Evolutionary conservation across 2,113 vertebrate genomes (phyloP).

Genomic region (Microcebus jonahi): DNA sequence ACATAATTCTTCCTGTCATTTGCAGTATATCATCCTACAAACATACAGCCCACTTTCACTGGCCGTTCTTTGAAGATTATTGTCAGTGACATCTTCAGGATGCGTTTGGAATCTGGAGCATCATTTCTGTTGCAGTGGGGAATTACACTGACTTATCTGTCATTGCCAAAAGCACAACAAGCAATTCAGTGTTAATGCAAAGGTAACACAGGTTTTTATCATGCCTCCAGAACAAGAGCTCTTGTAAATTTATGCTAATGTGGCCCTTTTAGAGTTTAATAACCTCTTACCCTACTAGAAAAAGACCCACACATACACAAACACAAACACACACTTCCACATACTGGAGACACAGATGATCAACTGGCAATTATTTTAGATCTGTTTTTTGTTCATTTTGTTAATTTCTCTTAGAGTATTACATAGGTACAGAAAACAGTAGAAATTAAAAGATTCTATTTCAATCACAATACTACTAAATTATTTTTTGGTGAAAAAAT

Average conservation of each 20-base stretch:
- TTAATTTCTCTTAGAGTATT: conserved; percentile 88
- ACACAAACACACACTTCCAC: conserved; percentile 58
- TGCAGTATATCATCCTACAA: conserved; percentile 95
- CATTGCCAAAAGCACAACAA: conserved; percentile 97
- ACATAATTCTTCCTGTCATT: conserved; percentile 98
- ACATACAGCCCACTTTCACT: conserved; percentile 92
- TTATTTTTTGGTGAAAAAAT: conserved; percentile 71
- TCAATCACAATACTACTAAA: conserved; percentile 42
- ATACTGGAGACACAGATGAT: conserved; percentile 87
- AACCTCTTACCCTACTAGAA: conserved; percentile 86
- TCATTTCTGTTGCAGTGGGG: conserved; percentile 92
- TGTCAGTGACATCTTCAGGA: conserved; percentile 96
- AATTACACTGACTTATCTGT: conserved; percentile 99
- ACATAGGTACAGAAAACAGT: conserved; percentile 79
- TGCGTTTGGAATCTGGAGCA: conserved; percentile 93
- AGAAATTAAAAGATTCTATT: conserved; percentile 62
- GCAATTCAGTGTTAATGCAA: conserved; percentile 93
- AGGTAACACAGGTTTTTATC: conserved; percentile 97
- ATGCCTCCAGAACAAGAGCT: conserved; percentile 87
- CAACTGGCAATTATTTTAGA: conserved; percentile 94
- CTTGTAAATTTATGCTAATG: conserved; percentile 98
- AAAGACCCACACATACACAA: conserved; percentile 61
- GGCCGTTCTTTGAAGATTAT: conserved; percentile 97
- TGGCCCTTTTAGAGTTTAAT: conserved; percentile 92
- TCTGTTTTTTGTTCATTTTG: conserved; percentile 83